These are phyloP conservation scores for Ptychoptera albimana DNA, from an alignment of 2,888 invertebrate species.

Conservation along the genomic window DNA sequence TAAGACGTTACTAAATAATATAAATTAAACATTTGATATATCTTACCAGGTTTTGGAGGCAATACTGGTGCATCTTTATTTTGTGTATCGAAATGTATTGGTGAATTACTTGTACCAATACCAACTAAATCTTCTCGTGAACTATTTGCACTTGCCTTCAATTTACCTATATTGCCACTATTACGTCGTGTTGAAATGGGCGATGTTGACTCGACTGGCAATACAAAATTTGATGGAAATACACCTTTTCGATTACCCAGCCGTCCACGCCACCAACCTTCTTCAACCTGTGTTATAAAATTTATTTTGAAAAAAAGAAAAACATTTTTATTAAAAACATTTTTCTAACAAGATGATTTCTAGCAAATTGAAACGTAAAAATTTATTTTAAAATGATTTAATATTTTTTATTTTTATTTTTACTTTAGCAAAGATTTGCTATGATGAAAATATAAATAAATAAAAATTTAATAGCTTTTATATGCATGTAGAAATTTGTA, in stretches of 20 bases:
- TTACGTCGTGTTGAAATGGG: slow-evolving; percentile 27
- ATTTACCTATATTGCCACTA: slow-evolving; percentile 8
- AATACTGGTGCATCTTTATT: slow-evolving; percentile 43
- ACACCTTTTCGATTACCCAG: slow-evolving; percentile 72
- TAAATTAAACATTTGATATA: background rate
- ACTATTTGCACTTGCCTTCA: slow-evolving; percentile 11
- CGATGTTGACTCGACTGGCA: slow-evolving; percentile 37
- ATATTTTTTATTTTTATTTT: no score
- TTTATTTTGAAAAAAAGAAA: slow-evolving; percentile 10
- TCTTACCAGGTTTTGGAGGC: slow-evolving; percentile 60
- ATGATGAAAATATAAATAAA: no score
- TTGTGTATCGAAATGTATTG: slow-evolving; percentile 7
- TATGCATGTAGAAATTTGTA: no score
- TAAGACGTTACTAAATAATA: background rate
- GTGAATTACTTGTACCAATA: slow-evolving; percentile 16
- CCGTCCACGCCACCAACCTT: slow-evolving; percentile 86
- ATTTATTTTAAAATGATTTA: no score
- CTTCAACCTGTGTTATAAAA: slow-evolving; percentile 43
- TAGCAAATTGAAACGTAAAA: no score
- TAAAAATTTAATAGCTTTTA: no score
- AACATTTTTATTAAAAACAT: slow-evolving; percentile 2
- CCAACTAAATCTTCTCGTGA: slow-evolving; percentile 21
- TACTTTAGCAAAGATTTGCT: no score
- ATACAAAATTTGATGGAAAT: slow-evolving; percentile 93
- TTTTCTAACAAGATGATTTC: background rate